phyloP scores from a whole-genome alignment of 2,113 vertebrate species.

The Marmota flaviventris region DNA sequence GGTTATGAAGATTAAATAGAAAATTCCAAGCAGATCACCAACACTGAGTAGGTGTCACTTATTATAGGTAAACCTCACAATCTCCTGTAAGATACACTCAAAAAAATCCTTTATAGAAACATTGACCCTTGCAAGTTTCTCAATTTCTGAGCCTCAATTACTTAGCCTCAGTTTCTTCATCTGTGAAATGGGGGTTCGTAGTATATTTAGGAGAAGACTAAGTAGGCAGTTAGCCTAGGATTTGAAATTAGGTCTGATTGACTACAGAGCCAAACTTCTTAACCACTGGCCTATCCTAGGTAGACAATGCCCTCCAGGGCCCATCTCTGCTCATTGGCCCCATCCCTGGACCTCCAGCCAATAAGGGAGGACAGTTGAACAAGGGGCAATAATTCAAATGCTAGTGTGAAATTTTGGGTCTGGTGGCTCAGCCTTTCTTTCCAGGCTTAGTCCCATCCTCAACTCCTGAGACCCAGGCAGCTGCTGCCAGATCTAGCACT shows the following conservation, averaged over 20 bases:
- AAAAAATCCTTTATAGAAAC: not conserved
- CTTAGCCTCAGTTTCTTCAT: not conserved
- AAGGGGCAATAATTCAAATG: not conserved
- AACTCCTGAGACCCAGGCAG: not conserved
- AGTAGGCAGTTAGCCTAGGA: conserved; percentile 54
- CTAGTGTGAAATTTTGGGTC: not conserved
- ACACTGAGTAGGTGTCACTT: not conserved
- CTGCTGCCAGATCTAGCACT: not conserved
- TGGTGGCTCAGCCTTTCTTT: not conserved
- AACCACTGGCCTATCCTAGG: not conserved
- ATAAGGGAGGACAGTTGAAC: not conserved
- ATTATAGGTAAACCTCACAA: not conserved
- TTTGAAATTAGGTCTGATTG: conserved; percentile 56
- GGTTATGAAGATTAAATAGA: not conserved
- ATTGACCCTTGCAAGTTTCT: not conserved
- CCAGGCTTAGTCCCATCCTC: not conserved
- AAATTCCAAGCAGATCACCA: not conserved
- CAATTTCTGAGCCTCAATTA: not conserved
- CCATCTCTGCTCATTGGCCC: not conserved
- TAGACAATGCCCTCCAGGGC: not conserved
- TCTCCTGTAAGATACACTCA: not conserved
- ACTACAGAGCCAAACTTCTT: conserved; percentile 13
- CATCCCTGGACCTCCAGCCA: not conserved
- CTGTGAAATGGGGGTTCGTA: not conserved
- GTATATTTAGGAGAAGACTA: not conserved